A percentile compares a stretch with the other conserved stretches of the same genome.
phyloP scores from a whole-genome alignment of 2,797 vertebrate species.

The Ctenosaura bakeri region DNA sequence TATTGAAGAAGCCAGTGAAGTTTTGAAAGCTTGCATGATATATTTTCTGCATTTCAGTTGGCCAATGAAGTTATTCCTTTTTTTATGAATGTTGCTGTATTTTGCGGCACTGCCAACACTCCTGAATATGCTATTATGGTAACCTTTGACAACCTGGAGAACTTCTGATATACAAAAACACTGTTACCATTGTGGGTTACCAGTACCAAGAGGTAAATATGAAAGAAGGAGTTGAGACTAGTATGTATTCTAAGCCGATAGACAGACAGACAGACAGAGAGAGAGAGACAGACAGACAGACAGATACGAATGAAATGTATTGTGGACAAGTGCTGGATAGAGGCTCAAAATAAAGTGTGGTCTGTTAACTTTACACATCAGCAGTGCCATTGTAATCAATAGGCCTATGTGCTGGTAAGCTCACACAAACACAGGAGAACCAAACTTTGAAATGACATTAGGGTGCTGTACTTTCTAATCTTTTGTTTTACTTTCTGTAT shows the following conservation, averaged over 20 bases:
- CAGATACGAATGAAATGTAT: no score
- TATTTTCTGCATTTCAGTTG: no score
- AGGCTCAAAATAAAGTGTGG: not conserved
- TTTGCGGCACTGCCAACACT: no score
- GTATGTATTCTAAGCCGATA: not conserved
- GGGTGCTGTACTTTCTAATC: constrained; percentile 34
- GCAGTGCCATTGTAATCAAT: not conserved
- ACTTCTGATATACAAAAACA: not conserved
- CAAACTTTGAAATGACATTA: not conserved
- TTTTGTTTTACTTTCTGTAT: constrained; percentile 12
- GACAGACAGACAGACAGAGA: no score
- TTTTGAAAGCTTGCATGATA: no score
- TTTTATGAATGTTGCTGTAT: no score
- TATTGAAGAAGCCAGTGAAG: no score
- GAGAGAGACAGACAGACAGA: no score
- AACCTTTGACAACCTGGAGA: not conserved
- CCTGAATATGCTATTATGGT: no score
- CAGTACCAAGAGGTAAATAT: not conserved
- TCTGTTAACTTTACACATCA: not conserved
- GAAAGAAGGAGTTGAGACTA: not conserved
- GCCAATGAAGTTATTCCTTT: no score
- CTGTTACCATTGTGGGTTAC: not conserved
- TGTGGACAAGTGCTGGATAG: not conserved
- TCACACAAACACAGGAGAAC: not conserved
- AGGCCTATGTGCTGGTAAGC: not conserved